Evolutionary conservation across 1,140 invertebrate species (phyloP), one percentile per base, ranked within the genome.

Genomic region (Pogonomyrmex barbatus): DNA sequence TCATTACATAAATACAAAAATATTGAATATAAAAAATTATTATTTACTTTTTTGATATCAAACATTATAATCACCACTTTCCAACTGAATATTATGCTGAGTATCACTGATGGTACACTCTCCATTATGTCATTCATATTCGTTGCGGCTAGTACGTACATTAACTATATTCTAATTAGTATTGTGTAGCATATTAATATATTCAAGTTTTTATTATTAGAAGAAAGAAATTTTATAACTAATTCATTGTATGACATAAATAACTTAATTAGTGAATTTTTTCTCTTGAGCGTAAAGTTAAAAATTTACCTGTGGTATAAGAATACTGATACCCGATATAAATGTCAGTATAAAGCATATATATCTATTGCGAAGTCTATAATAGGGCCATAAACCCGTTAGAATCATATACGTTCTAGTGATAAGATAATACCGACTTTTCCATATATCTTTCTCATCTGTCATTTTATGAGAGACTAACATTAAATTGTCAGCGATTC

Each of bases 231-330:
- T 5, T 42, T 3, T 60, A 17, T 24, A 24, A 24, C 24, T 12
- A 54, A 12, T 76, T 60, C 1, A 2, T 60, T 24, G 24, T 30
- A 24, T 9, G 52, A 5, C 4, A 39, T 14, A 67, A 78, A 65
- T 58, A 77, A 60, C 60, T 39, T 9, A 42, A 24, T 24, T 10
- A 36, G 10, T n/a, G 30, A 79, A 50, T 67, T 54, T 52, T 17
- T 67, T 79, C 4, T 54, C 6, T 5, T 36, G 36, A 65, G 17
- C 12, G n/a, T 45, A 45, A 42, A 42, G 12, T n/a, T 75, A 1
- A 17, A 56, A 6, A 75, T 52, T 79, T 79, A 79, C 47, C 62
- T 79, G 62, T 0, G 47, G 77, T 68, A 79, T 79, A n/a, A 79
- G 12, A 79, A 79, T 68, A 79, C 77, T 79, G 33, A 12, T 10